Conservation (phyloP, 2,888 invertebrate species). For the Litoditis marina region DNA sequence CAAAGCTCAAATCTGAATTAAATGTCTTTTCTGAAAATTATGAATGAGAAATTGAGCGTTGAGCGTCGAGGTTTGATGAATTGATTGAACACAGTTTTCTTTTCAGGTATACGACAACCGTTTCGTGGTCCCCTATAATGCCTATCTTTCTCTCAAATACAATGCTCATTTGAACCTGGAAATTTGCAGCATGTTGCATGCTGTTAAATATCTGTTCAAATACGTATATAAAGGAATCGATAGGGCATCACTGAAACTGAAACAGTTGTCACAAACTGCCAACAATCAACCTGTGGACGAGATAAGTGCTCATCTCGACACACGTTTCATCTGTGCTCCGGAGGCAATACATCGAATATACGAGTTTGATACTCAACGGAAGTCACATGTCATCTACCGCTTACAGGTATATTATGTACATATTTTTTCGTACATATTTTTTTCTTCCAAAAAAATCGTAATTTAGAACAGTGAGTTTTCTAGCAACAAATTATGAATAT, state of each 20-base stretch:
- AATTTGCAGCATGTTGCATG: conserved; percentile 49
- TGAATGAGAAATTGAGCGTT: no score
- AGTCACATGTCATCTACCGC: conserved; percentile 14
- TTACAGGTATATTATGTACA: conserved; percentile 27
- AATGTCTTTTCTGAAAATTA: no score
- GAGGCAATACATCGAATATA: conserved; percentile 23
- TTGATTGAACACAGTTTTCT: neutral
- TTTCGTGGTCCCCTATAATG: conserved; percentile 62
- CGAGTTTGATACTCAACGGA: conserved; percentile 22
- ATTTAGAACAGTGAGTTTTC: no score
- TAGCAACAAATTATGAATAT: no score
- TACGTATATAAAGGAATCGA: conserved; percentile 47
- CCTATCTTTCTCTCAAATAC: conserved; percentile 32
- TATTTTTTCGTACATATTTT: no score
- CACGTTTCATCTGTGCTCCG: conserved; percentile 26
- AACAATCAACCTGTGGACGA: no score
- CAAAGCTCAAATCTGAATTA: no score
- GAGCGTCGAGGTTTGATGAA: neutral
- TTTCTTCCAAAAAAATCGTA: no score
- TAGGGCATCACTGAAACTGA: conserved; percentile 6
- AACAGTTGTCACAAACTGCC: no score
- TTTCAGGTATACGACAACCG: conserved; percentile 54
- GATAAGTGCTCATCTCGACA: conserved; percentile 18
- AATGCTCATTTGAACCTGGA: conserved; percentile 53
- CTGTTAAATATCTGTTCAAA: conserved; percentile 38